phyloP scores from a whole-genome alignment of 2,113 vertebrate genomes.

The Vanacampus margaritifer region DNA sequence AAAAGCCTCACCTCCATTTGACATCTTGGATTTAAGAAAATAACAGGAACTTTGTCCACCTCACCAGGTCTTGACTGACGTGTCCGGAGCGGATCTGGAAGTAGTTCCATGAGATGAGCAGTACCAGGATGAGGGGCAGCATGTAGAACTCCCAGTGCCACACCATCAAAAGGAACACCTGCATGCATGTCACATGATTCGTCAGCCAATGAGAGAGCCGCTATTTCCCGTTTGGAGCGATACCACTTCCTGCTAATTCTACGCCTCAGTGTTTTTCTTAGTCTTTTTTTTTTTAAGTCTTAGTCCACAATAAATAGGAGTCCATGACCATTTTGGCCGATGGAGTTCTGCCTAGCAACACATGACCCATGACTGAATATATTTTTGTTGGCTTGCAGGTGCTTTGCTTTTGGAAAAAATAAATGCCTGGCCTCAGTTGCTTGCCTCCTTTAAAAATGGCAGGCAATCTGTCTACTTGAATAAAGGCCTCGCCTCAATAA shows the following conservation, averaged over 20 bases:
- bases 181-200: slow-evolving; percentile 32
- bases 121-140: slow-evolving; percentile 83
- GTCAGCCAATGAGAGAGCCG: background rate
- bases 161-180: slow-evolving; percentile 87
- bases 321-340: background rate
- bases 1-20: no score
- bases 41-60: no score
- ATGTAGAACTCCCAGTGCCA: slow-evolving; percentile 95
- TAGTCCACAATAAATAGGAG: no score
- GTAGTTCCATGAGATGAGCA: slow-evolving; percentile 88
- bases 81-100: slow-evolving; percentile 74
- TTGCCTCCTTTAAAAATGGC: no score
- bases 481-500: no score
- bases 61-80: slow-evolving; percentile 79
- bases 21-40: no score
- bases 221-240: background rate
- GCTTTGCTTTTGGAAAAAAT: background rate
- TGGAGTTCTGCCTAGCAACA: background rate
- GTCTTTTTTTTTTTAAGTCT: no score
- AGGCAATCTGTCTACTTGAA: no score
- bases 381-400: background rate
- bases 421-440: no score
- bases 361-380: background rate
- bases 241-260: background rate
- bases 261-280: no score